Conservation (phyloP, 2,113 vertebrate genomes). For the Aix galericulata region DNA sequence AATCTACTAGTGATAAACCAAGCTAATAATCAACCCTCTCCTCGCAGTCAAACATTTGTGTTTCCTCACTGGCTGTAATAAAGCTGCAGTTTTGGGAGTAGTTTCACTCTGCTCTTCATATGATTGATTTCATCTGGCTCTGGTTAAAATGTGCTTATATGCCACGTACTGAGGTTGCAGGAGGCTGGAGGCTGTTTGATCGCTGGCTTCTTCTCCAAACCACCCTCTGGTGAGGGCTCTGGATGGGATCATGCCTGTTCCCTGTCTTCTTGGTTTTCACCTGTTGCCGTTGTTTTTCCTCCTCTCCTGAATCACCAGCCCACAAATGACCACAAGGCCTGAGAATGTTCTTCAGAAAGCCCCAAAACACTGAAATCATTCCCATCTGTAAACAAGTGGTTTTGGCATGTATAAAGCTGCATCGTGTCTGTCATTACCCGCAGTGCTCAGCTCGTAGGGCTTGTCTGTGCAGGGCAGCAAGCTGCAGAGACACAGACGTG, state of each 20-base stretch:
- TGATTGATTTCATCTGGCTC: conserved; percentile 23
- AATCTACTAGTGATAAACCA: conserved; percentile 58
- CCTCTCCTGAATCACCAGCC: not conserved
- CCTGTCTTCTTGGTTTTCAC: not conserved
- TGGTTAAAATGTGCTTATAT: not conserved
- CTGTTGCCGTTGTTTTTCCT: not conserved
- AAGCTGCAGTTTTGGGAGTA: not conserved
- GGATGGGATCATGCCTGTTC: not conserved
- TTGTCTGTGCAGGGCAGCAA: conserved; percentile 18
- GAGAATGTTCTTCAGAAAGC: not conserved
- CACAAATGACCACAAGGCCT: not conserved
- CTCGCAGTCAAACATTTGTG: conserved; percentile 30
- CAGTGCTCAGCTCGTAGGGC: not conserved
- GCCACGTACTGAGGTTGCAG: not conserved
- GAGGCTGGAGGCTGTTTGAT: not conserved
- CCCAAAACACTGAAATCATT: conserved; percentile 6
- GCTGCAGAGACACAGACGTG: conserved; percentile 1
- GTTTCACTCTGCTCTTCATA: conserved; percentile 6
- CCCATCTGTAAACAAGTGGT: not conserved
- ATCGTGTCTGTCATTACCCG: conserved; percentile 19
- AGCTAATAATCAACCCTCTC: conserved; percentile 63
- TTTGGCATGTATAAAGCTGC: conserved; percentile 11
- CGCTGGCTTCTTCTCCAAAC: not conserved
- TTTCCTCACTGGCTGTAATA: not conserved
- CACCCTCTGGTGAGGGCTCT: not conserved